Conservation (phyloP, 2,113 vertebrate species). For the Lamprologus ornatipinnis region DNA sequence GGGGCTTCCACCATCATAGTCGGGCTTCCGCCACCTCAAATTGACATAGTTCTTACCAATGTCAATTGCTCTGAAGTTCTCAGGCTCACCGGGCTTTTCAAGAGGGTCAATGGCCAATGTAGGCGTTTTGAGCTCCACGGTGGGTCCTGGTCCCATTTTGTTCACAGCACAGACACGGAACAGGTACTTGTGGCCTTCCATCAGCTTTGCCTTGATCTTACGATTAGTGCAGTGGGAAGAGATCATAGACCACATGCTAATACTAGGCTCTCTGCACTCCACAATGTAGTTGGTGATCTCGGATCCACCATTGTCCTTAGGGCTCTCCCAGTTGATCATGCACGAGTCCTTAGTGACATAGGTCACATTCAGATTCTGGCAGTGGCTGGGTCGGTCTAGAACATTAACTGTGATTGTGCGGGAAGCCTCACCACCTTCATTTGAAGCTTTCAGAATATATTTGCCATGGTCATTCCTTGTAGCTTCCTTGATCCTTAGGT, state of each 20-base stretch:
- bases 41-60: constrained; percentile 89
- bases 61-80: constrained; percentile 91
- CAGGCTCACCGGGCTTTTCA: constrained; percentile 91
- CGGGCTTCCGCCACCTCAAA: constrained; percentile 90
- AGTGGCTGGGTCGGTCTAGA: constrained; percentile 92
- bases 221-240: constrained; percentile 89
- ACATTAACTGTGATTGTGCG: constrained; percentile 88
- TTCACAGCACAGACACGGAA: constrained; percentile 97
- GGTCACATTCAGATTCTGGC: constrained; percentile 83
- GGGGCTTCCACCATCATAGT: constrained; percentile 93
- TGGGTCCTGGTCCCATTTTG: constrained; percentile 89
- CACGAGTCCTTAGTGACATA: constrained; percentile 89
- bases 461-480: constrained; percentile 89
- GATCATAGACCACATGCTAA: constrained; percentile 91
- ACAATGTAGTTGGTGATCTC: constrained; percentile 99
- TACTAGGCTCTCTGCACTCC: constrained; percentile 89
- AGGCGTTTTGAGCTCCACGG: constrained; percentile 87
- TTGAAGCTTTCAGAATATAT: constrained; percentile 87
- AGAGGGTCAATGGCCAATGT: constrained; percentile 90
- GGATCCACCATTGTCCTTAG: constrained; percentile 91
- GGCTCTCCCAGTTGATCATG: constrained; percentile 91
- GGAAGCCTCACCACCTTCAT: constrained; percentile 90
- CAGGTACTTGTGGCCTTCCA: constrained; percentile 90
- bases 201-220: constrained; percentile 85
- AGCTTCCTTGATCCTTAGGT: constrained; percentile 87